A percentile compares a stretch with the other conserved stretches of the same genome.
These are phyloP conservation scores for Smutsia temminckii DNA, from an alignment of 2,797 vertebrate species.

Conservation along the genomic window DNA sequence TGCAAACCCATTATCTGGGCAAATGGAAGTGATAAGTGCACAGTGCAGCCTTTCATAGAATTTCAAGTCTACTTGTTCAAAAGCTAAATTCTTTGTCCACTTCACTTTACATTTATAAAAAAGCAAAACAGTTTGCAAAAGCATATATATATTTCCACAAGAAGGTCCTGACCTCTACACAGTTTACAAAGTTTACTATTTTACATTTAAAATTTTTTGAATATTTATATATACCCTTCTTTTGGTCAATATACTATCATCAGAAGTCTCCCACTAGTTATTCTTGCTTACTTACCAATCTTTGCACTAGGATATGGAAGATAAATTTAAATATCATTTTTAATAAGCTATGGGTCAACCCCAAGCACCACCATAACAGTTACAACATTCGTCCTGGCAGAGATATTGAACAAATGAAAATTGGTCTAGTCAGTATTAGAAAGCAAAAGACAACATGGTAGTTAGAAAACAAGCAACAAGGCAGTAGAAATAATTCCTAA, in stretches of 20 bases:
- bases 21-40: constrained; percentile 43
- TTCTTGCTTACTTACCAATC: not conserved
- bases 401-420: not conserved
- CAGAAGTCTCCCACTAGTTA: not conserved
- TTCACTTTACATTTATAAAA: not conserved
- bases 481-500: not conserved
- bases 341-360: not conserved
- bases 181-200: not conserved
- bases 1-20: constrained; percentile 65
- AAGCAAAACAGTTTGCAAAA: not conserved
- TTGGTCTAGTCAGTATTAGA: not conserved
- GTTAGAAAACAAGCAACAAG: not conserved
- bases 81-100: not conserved
- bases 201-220: not conserved
- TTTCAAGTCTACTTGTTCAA: not conserved
- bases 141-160: not conserved
- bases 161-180: not conserved
- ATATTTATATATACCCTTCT: not conserved
- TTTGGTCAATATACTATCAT: not conserved
- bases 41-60: not conserved
- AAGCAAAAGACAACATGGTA: not conserved
- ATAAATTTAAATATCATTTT: not conserved
- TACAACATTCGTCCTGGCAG: not conserved
- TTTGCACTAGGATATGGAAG: not conserved
- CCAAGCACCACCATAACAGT: not conserved